Evolutionary conservation across 1,140 invertebrate genomes (phyloP), one percentile per base, ranked within the genome.

Genomic region (Pogonognathellus flavescens): DNA sequence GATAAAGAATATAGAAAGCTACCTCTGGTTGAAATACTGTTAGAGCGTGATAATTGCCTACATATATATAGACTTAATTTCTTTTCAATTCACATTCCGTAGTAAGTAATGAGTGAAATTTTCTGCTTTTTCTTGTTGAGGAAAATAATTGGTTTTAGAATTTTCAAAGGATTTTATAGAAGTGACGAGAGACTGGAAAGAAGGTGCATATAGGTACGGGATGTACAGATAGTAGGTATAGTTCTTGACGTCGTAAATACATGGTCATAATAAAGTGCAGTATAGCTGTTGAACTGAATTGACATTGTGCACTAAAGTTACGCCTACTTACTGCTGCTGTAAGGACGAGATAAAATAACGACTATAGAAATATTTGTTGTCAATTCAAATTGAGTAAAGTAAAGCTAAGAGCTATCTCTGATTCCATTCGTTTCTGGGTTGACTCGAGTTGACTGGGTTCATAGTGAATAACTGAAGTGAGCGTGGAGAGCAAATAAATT

Each of bases 401-500:
- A 41, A 76, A 50, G 70, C n/a, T 25, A 76, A 76, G 70, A 66
- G 70, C 70, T 76, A 76, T 76, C 70, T 76, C 70, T 76, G 70
- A 49, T 76, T 50, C 62, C 62, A 66, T 76, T 76, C 70, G 25
- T 76, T 50, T 76, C 59, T 50, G 70, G 31, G 70, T 76, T 76
- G 70, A 76, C 70, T 49, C 41, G 70, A 76, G 70, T 50, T 76
- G 70, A 76, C 70, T 76, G 70, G 41, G 31, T 76, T 76, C 31
- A 41, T 31, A 76, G 70, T 76, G 70, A 76, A 41, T 76, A 76
- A 76, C 70, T 76, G 70, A 76, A 76, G 70, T 76, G 70, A 76
- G 70, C 70, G 31, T 76, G 70, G 70, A 76, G 70, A 76, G 70
- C 70, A 76, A 76, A 76, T 76, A 76, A 76, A 76, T 76, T 76